Conservation (phyloP, 2,113 vertebrate species). For the Chionis minor region DNA sequence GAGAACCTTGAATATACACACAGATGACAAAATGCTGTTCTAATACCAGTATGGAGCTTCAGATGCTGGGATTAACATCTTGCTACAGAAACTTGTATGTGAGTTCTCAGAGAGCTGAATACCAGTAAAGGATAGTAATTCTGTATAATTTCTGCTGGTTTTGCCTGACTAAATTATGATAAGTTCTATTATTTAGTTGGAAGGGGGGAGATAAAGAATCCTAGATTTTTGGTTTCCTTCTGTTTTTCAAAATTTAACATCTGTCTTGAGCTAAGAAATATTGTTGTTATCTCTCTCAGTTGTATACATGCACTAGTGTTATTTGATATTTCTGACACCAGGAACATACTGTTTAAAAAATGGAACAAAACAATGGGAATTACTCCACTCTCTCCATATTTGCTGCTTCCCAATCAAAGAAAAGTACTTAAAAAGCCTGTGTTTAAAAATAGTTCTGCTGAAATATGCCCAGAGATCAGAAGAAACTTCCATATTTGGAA, state of each 20-base stretch:
- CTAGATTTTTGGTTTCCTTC: background rate
- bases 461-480: constrained; percentile 44
- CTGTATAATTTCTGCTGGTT: background rate
- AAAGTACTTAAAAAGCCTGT: constrained; percentile 33
- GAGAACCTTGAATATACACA: background rate
- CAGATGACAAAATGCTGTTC: background rate
- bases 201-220: background rate
- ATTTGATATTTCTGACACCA: constrained; percentile 25
- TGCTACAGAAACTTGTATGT: background rate
- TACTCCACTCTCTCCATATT: background rate
- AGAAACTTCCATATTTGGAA: constrained; percentile 67
- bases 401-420: constrained; percentile 23
- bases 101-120: background rate
- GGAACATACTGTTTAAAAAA: constrained; percentile 2
- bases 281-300: background rate
- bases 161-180: background rate
- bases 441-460: constrained; percentile 56
- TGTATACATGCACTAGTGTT: background rate
- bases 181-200: background rate
- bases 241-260: background rate
- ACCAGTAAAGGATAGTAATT: background rate
- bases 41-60: background rate
- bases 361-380: background rate
- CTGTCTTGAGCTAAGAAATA: background rate
- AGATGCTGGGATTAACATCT: background rate